phyloP scores from a whole-genome alignment of 2,113 vertebrate genomes.

The Myotis davidii region DNA sequence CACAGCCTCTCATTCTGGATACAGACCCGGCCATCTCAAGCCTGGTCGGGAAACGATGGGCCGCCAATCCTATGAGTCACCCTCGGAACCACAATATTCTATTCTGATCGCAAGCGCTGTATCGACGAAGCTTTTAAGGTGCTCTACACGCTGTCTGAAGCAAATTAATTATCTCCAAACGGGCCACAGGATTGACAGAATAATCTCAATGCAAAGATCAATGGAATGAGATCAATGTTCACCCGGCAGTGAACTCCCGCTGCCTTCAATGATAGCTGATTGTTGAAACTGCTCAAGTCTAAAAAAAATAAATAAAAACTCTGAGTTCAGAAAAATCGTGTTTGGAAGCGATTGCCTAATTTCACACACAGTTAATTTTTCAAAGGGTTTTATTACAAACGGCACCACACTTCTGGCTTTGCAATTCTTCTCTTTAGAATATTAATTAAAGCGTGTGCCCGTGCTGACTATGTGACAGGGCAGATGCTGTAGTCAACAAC shows the following conservation, averaged over 20 bases:
- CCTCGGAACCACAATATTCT: background rate
- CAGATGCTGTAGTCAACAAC: background rate
- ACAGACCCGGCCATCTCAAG: background rate
- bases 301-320: background rate
- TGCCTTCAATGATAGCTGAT: background rate
- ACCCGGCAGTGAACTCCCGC: background rate
- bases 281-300: background rate
- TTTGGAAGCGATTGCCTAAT: background rate
- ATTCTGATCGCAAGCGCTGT: background rate
- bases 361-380: background rate
- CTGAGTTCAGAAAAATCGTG: conserved; percentile 29
- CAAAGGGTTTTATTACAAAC: background rate
- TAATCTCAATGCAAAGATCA: conserved; percentile 37
- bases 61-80: background rate
- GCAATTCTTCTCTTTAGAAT: background rate
- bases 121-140: background rate
- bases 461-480: background rate
- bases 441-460: background rate
- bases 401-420: background rate
- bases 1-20: background rate
- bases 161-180: conserved; percentile 51
- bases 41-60: background rate
- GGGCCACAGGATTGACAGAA: background rate
- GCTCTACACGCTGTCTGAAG: background rate
- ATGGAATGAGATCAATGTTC: background rate